Conservation (phyloP, 2,888 invertebrate species). For the Rhaphigaster nebulosa region DNA sequence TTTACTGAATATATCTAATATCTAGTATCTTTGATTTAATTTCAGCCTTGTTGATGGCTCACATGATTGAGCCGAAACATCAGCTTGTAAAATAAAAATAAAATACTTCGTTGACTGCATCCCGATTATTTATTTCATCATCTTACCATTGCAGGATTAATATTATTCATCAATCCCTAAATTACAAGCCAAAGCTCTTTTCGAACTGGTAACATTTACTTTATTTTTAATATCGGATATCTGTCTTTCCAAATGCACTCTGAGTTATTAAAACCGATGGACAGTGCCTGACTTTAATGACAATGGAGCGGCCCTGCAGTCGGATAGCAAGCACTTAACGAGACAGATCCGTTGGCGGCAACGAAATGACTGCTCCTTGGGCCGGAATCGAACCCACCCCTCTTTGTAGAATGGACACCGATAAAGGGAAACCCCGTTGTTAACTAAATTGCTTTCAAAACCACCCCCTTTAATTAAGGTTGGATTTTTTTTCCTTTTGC, state of each 20-base stretch:
- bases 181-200: neutral
- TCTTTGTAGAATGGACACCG: constrained; percentile 41
- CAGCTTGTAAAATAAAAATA: too few relatives aligned
- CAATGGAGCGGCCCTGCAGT: neutral
- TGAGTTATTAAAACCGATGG: neutral
- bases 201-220: neutral
- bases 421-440: constrained; percentile 27
- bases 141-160: too few relatives aligned
- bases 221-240: neutral
- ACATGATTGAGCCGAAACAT: too few relatives aligned
- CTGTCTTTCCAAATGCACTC: neutral
- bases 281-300: neutral
- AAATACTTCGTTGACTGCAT: too few relatives aligned
- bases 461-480: constrained; percentile 45
- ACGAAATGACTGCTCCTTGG: neutral
- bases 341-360: neutral
- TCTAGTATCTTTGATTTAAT: too few relatives aligned
- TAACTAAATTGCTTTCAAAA: constrained; percentile 45
- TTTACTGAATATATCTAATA: too few relatives aligned
- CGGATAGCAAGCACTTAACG: neutral
- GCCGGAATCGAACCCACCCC: neutral
- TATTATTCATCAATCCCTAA: neutral
- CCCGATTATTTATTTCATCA: too few relatives aligned
- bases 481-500: neutral
- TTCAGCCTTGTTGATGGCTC: too few relatives aligned